phyloP scores from a whole-genome alignment of 2,113 vertebrate genomes.

The Daphoenositta chrysoptera region DNA sequence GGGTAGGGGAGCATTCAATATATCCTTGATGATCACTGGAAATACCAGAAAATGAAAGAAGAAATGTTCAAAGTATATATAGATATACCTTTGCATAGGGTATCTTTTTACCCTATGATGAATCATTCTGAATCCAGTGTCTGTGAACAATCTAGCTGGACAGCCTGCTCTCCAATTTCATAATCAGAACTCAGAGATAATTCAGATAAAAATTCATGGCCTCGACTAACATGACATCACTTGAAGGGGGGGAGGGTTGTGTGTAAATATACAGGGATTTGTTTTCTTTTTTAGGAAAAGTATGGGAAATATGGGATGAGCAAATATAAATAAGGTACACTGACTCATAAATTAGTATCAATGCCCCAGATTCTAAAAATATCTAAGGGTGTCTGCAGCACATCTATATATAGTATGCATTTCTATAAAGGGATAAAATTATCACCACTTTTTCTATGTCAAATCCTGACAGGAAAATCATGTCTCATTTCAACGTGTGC shows the following conservation, averaged over 20 bases:
- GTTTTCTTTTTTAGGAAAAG: not conserved
- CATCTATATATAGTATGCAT: not conserved
- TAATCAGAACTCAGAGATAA: not conserved
- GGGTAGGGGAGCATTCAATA: not conserved
- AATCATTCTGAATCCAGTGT: not conserved
- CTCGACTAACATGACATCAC: not conserved
- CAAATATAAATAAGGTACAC: not conserved
- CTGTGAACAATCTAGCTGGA: not conserved
- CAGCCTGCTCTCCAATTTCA: not conserved
- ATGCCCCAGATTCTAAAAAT: not conserved
- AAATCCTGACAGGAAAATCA: not conserved
- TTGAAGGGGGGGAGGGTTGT: accelerated
- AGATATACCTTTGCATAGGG: not conserved
- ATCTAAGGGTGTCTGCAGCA: not conserved
- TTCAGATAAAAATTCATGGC: not conserved
- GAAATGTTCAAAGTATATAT: not conserved
- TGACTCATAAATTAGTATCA: not conserved
- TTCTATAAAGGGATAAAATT: not conserved
- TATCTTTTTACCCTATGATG: not conserved
- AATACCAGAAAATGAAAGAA: not conserved
- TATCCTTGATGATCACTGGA: not conserved
- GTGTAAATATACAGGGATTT: not conserved
- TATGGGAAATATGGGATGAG: not conserved
- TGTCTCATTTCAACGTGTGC: not conserved
- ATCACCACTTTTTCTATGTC: not conserved